These are phyloP conservation scores for Eupeodes luniger DNA, from an alignment of 2,888 invertebrate species.

Conservation along the genomic window DNA sequence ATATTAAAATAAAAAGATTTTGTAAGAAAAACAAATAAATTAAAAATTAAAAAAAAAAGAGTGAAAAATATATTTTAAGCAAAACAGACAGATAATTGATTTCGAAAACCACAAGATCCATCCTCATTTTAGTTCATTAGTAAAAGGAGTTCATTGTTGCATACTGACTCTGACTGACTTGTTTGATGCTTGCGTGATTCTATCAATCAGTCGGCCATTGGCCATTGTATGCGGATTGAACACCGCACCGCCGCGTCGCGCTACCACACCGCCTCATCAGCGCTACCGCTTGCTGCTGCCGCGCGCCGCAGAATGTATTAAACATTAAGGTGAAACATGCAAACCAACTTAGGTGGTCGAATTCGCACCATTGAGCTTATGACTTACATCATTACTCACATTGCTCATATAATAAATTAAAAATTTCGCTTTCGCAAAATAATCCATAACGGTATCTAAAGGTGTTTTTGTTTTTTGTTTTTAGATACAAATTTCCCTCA, in stretches of 20 bases:
- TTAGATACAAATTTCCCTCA: conserved; percentile 25
- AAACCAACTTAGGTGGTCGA: conserved; percentile 57
- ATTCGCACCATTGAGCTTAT: conserved; percentile 56
- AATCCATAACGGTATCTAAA: conserved; percentile 34
- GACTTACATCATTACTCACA: conserved; percentile 64
- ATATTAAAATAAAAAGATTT: conserved; percentile 38
- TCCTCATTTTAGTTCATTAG: conserved; percentile 50
- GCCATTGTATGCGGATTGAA: conserved; percentile 13
- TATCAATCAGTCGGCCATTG: conserved; percentile 57
- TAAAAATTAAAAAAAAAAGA: conserved; percentile 10
- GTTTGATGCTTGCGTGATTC: conserved; percentile 58
- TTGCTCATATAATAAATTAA: conserved; percentile 7
- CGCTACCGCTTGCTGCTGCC: neutral
- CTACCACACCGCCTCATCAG: neutral
- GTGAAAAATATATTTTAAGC: neutral
- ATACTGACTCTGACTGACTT: neutral
- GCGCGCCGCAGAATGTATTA: neutral
- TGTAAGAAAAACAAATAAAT: conserved; percentile 39
- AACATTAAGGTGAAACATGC: conserved; percentile 69
- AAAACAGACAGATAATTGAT: conserved; percentile 10
- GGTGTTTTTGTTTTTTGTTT: neutral
- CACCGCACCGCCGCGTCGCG: neutral
- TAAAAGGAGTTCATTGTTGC: conserved; percentile 58
- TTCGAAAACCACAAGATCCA: conserved; percentile 32
- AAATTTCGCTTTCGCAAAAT: conserved; percentile 70